These are phyloP conservation scores for Gymnorhina tibicen DNA, from an alignment of 2,113 vertebrate genomes.

Conservation along the genomic window DNA sequence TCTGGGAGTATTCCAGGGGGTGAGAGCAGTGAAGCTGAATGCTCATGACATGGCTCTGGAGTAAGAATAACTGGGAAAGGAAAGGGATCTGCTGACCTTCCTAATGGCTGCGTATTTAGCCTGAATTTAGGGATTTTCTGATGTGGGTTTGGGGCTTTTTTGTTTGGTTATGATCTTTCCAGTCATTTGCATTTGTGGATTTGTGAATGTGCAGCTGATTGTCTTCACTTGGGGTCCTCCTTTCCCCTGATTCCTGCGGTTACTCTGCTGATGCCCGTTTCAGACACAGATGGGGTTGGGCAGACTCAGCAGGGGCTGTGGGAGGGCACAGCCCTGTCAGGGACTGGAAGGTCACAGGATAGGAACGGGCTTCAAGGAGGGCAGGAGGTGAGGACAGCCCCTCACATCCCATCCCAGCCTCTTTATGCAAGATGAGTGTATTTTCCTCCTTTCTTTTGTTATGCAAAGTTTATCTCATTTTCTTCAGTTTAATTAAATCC, in stretches of 20 bases:
- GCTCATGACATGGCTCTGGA: not conserved
- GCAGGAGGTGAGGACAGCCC: not conserved
- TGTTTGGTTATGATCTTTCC: not conserved
- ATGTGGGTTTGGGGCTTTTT: not conserved
- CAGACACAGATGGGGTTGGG: not conserved
- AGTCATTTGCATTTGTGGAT: not conserved
- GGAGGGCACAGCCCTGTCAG: not conserved
- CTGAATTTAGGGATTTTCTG: not conserved
- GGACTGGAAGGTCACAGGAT: not conserved
- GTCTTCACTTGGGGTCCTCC: accelerated
- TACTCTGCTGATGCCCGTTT: not conserved
- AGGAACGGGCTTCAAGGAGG: not conserved
- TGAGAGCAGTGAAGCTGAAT: not conserved
- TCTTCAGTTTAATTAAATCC: constrained; percentile 49
- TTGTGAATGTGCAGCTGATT: not conserved
- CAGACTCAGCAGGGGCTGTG: not conserved
- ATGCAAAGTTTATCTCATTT: constrained; percentile 50
- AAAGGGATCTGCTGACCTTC: not conserved
- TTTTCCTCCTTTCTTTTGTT: constrained; percentile 15
- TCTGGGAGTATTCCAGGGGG: not conserved
- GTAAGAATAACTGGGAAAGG: not conserved
- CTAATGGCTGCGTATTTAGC: not conserved
- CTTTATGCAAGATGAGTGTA: not conserved
- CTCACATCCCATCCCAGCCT: not conserved
- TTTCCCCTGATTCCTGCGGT: not conserved